Percentiles rank a stretch among this genome's conserved stretches.
These are phyloP conservation scores for Psittacula echo DNA, from an alignment of 2,797 vertebrate genomes.

Conservation along the genomic window DNA sequence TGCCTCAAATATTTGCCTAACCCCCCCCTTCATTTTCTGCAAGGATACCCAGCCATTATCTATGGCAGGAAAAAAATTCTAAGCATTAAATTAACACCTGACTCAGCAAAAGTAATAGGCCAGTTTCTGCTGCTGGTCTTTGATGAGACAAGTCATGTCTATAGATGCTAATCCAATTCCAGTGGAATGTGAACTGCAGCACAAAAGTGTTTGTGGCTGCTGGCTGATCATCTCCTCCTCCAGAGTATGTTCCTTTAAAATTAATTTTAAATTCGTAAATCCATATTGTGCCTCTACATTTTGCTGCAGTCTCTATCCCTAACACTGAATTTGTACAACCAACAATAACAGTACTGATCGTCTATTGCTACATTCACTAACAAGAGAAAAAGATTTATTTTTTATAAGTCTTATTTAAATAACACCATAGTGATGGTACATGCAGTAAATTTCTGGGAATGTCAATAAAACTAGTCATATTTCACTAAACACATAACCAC, in stretches of 20 bases:
- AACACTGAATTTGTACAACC: neutral
- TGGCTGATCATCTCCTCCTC: neutral
- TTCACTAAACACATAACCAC: neutral
- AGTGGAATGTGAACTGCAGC: neutral
- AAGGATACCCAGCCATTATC: neutral
- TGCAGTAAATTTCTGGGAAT: neutral
- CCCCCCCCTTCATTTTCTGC: neutral
- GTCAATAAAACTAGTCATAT: neutral
- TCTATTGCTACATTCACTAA: neutral
- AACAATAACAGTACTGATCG: conserved; percentile 30
- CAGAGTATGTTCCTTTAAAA: neutral
- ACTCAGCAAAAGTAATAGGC: neutral
- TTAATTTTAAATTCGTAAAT: neutral
- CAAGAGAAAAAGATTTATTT: neutral
- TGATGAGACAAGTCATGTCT: neutral
- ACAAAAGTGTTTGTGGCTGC: neutral
- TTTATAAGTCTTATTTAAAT: neutral
- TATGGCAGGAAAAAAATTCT: neutral
- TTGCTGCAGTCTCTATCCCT: neutral
- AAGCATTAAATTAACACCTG: neutral
- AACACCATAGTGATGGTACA: neutral
- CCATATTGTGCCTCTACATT: neutral
- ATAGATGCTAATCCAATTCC: neutral
- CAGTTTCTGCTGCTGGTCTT: neutral
- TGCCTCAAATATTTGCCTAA: neutral